Conservation (phyloP, 2,113 vertebrate species). For the Etheostoma cragini region DNA sequence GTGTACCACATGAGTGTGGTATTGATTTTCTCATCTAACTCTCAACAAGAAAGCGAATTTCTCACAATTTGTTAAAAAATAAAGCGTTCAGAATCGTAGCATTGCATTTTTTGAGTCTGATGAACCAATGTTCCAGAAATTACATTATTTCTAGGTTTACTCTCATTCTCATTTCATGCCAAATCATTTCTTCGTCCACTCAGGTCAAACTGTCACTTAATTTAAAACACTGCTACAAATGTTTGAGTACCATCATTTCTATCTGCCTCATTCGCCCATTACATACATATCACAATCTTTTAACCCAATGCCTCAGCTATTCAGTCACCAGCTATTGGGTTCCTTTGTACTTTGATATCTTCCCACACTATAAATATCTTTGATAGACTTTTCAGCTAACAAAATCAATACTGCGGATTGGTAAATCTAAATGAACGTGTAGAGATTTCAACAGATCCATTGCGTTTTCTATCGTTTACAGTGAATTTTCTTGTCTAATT, state of each 20-base stretch:
- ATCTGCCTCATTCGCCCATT: background rate
- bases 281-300: too few relatives aligned
- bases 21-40: too few relatives aligned
- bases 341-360: background rate
- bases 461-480: background rate
- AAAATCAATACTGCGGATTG: background rate
- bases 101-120: too few relatives aligned
- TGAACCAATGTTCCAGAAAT: too few relatives aligned
- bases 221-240: background rate
- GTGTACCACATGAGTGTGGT: too few relatives aligned
- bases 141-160: background rate
- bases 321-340: background rate
- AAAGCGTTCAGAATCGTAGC: too few relatives aligned
- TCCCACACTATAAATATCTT: background rate
- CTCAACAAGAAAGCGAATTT: too few relatives aligned
- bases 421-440: background rate
- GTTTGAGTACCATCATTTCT: background rate
- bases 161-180: background rate
- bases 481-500: background rate
- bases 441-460: background rate
- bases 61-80: too few relatives aligned
- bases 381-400: background rate
- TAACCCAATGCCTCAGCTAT: background rate
- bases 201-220: background rate
- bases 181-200: slow-evolving; percentile 7